These are phyloP conservation scores for Oscheius sp. DNA, from an alignment of 2,888 invertebrate genomes.

Conservation along the genomic window DNA sequence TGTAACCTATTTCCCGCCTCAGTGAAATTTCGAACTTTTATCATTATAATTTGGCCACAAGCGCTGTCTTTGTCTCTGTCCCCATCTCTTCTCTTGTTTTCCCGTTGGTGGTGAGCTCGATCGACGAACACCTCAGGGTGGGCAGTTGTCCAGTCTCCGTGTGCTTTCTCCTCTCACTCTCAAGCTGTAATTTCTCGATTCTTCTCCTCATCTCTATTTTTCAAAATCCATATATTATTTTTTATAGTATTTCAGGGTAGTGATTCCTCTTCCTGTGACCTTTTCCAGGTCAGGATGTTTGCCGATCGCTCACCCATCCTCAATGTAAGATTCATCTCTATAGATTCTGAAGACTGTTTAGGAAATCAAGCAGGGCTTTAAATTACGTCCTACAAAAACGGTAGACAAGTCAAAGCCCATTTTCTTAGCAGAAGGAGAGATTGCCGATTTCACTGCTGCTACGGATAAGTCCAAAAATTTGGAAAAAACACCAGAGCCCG, in stretches of 20 bases:
- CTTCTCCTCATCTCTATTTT: not conserved
- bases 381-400: constrained; percentile 67
- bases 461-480: constrained; percentile 24
- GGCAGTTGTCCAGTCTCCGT: constrained; percentile 10
- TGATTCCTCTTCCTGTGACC: not conserved
- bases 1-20: no score
- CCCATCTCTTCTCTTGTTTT: not conserved
- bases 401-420: constrained; percentile 69
- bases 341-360: constrained; percentile 31
- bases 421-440: constrained; percentile 53
- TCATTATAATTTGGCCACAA: no score
- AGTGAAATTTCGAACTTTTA: no score
- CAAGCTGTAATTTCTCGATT: constrained; percentile 18
- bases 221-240: not conserved
- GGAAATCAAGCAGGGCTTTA: constrained; percentile 69
- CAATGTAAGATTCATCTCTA: constrained; percentile 20
- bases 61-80: no score
- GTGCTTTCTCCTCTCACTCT: constrained; percentile 1
- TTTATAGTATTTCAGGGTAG: constrained; percentile 17
- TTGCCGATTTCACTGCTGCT: constrained; percentile 40
- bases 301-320: constrained; percentile 34
- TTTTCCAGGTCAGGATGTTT: constrained; percentile 23
- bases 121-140: constrained; percentile 7
- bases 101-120: not conserved
- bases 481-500: not conserved